Evolutionary conservation across 2,888 invertebrate genomes (phyloP).

Genomic region (Stenodera caucasica): DNA sequence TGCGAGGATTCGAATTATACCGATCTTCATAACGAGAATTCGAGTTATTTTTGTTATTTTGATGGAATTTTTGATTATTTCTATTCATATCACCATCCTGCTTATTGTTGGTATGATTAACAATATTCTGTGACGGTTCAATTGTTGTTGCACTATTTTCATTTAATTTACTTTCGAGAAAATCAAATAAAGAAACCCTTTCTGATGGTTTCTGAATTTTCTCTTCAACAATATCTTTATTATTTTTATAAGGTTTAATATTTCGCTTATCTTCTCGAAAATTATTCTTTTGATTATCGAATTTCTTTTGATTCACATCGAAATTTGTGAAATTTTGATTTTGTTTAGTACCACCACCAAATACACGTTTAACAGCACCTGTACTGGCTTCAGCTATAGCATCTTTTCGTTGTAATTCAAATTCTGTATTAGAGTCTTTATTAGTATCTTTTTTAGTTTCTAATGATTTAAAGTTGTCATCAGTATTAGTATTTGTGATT

Average conservation of each 20-base stretch:
- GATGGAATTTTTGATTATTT: slow-evolving; percentile 24
- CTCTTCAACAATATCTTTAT: slow-evolving; percentile 62
- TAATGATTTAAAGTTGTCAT: slow-evolving; percentile 73
- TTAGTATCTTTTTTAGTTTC: slow-evolving; percentile 62
- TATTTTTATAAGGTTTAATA: slow-evolving; percentile 29
- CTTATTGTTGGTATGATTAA: slow-evolving; percentile 16
- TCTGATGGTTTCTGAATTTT: slow-evolving; percentile 73
- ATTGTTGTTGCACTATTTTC: slow-evolving; percentile 30
- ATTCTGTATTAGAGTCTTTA: slow-evolving; percentile 74
- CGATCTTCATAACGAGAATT: neutral
- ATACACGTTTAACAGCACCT: slow-evolving; percentile 60
- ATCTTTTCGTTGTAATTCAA: slow-evolving; percentile 86
- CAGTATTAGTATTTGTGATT: slow-evolving; percentile 61
- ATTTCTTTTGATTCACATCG: slow-evolving; percentile 9
- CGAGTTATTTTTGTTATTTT: neutral
- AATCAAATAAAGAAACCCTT: slow-evolving; percentile 79
- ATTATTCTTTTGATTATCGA: slow-evolving; percentile 4
- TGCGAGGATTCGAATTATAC: slow-evolving; percentile 2
- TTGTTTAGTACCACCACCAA: slow-evolving; percentile 55
- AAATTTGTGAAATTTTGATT: neutral
- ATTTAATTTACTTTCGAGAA: slow-evolving; percentile 76
- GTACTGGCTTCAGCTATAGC: slow-evolving; percentile 83
- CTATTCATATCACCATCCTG: slow-evolving; percentile 30
- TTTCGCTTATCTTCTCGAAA: slow-evolving; percentile 16
- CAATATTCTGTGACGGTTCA: slow-evolving; percentile 13